Conservation (phyloP, 2,888 invertebrate species). For the Anoplius nigerrimus region DNA sequence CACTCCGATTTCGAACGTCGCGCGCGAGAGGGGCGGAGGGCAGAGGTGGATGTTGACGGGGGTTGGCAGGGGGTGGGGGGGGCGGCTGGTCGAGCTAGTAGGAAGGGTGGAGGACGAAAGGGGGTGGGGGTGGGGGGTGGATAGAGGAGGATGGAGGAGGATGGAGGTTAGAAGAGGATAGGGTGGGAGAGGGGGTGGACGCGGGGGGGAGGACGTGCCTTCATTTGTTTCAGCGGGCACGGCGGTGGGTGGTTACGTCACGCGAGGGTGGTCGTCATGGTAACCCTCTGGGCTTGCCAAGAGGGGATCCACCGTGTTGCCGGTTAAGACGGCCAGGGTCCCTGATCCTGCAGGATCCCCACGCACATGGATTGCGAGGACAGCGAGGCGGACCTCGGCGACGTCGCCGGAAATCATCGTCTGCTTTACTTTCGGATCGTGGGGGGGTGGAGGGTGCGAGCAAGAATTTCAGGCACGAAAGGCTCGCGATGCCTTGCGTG, state of each 20-base stretch:
- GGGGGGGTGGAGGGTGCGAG: too few species aligned
- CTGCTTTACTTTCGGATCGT: too few species aligned
- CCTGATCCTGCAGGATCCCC: conserved; percentile 55
- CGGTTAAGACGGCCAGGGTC: conserved; percentile 67
- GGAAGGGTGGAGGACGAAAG: conserved; percentile 14
- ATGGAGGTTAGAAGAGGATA: conserved; percentile 39
- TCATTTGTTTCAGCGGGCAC: conserved; percentile 75
- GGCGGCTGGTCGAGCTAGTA: not conserved
- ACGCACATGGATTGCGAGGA: conserved; percentile 53
- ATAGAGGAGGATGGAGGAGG: conserved; percentile 45
- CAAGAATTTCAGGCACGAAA: too few species aligned
- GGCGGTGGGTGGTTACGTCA: conserved; percentile 74
- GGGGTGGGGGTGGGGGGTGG: conserved; percentile 20
- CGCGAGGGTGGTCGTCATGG: conserved; percentile 72
- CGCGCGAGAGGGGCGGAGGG: conserved; percentile 10
- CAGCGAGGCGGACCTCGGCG: too few species aligned
- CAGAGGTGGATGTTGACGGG: not conserved
- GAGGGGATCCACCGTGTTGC: conserved; percentile 72
- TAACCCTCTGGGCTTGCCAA: conserved; percentile 72
- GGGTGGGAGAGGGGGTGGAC: conserved; percentile 44
- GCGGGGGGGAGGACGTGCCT: conserved; percentile 68
- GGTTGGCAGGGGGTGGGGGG: not conserved
- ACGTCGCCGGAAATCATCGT: too few species aligned
- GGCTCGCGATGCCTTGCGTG: too few species aligned
- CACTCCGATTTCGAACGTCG: conserved; percentile 13